A percentile compares a stretch with the other conserved stretches of the same genome.
Conservation (phyloP, 92 coral and sea anemone species). For the Heteractis magnifica region DNA sequence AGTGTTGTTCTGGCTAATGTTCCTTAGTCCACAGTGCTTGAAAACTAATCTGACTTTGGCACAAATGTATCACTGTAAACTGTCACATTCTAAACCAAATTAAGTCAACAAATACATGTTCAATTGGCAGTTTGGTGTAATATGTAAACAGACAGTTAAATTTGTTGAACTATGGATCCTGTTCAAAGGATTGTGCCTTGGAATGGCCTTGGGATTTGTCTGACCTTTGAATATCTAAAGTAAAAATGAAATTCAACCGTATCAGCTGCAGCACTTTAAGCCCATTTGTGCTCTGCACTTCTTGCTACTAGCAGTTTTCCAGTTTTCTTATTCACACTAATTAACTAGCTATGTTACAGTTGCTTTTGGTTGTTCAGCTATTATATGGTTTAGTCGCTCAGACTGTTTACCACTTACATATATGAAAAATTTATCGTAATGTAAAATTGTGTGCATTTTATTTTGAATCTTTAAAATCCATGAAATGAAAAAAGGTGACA, state of each 20-base stretch:
- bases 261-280: not conserved
- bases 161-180: not conserved
- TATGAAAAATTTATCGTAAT: no score
- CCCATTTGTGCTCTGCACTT: no score
- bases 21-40: not conserved
- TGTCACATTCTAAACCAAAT: not conserved
- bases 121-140: constrained; percentile 5
- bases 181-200: not conserved
- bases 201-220: not conserved
- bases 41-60: not conserved
- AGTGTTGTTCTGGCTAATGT: not conserved
- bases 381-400: no score
- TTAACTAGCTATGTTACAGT: no score
- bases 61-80: not conserved
- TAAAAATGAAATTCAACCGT: not conserved
- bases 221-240: not conserved
- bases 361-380: no score
- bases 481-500: no score
- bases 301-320: no score
- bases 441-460: no score
- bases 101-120: constrained; percentile 6
- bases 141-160: constrained; percentile 10
- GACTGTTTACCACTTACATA: no score
- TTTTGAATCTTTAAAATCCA: no score
- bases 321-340: no score